Conservation (phyloP, 1,140 invertebrate genomes). For the Drosophila kepulauana region DNA sequence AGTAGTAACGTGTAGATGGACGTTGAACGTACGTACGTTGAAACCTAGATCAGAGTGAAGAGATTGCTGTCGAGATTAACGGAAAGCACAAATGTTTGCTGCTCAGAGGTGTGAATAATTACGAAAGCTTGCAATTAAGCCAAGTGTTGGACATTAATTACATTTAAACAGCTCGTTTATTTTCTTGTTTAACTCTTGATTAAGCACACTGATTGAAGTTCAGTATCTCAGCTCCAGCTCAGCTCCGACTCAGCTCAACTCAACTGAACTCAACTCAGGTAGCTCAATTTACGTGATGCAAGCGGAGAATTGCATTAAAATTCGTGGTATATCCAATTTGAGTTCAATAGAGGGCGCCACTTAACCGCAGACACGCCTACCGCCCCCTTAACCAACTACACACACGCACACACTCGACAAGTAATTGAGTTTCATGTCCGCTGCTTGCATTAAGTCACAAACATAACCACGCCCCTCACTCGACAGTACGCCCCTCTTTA, state of each 20-base stretch:
- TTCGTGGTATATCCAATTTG: slow-evolving; percentile 66
- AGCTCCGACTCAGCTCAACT: too few relatives aligned
- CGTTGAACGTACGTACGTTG: too few relatives aligned
- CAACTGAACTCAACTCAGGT: not conserved
- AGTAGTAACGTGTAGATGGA: not conserved
- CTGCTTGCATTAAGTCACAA: slow-evolving; percentile 53
- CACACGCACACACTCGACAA: slow-evolving; percentile 1
- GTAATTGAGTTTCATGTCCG: slow-evolving; percentile 63
- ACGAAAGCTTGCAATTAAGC: slow-evolving; percentile 26
- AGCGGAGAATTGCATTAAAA: slow-evolving; percentile 66
- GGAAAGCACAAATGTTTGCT: slow-evolving; percentile 9
- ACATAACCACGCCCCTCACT: not conserved
- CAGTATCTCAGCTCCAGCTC: not conserved
- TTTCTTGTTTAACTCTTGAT: slow-evolving; percentile 34
- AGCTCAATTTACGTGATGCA: slow-evolving; percentile 28
- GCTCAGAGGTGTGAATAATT: slow-evolving; percentile 28
- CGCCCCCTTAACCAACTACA: slow-evolving; percentile 32
- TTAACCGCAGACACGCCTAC: slow-evolving; percentile 31
- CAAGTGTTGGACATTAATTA: slow-evolving; percentile 20
- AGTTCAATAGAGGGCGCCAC: slow-evolving; percentile 46
- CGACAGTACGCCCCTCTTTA: not conserved
- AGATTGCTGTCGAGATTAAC: slow-evolving; percentile 4
- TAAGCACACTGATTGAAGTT: slow-evolving; percentile 40
- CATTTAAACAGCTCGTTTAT: slow-evolving; percentile 30
- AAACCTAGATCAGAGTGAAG: too few relatives aligned